Evolutionary conservation across 2,113 vertebrate genomes (phyloP).

Genomic region (Calidris pygmaea): DNA sequence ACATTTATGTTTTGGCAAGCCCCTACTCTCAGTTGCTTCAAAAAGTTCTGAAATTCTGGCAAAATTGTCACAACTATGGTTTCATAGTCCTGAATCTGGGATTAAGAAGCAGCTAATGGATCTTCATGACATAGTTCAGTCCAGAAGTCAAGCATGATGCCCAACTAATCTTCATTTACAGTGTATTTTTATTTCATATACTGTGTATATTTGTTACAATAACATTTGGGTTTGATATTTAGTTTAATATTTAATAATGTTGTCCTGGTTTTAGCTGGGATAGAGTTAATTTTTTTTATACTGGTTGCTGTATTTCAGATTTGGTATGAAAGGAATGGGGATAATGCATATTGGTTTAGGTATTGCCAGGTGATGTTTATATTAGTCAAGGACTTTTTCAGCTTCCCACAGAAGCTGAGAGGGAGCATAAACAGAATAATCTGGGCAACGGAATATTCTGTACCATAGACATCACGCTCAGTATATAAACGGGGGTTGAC

Average conservation of each 20-base stretch:
- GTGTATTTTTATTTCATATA: not conserved
- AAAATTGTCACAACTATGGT: not conserved
- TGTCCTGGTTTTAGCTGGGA: not conserved
- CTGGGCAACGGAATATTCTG: not conserved
- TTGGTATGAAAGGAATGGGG: not conserved
- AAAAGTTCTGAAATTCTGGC: not conserved
- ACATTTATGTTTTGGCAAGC: not conserved
- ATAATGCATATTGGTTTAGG: not conserved
- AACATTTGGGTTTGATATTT: not conserved
- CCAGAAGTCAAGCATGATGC: not conserved
- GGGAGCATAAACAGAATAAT: not conserved
- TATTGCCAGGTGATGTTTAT: not conserved
- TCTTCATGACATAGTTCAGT: not conserved
- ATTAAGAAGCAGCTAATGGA: not conserved
- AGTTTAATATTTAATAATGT: not conserved
- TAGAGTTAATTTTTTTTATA: not conserved
- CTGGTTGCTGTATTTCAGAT: not conserved
- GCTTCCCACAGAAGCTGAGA: not conserved
- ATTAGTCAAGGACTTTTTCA: not conserved
- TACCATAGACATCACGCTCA: not conserved
- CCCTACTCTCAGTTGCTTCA: not conserved
- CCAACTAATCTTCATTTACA: not conserved
- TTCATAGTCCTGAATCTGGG: not conserved
- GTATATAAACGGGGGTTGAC: not conserved
- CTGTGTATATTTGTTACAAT: not conserved